A percentile compares a stretch with the other conserved stretches of the same genome.
phyloP scores from a whole-genome alignment of 2,888 invertebrate genomes.

The Caenorhabditis japonica region DNA sequence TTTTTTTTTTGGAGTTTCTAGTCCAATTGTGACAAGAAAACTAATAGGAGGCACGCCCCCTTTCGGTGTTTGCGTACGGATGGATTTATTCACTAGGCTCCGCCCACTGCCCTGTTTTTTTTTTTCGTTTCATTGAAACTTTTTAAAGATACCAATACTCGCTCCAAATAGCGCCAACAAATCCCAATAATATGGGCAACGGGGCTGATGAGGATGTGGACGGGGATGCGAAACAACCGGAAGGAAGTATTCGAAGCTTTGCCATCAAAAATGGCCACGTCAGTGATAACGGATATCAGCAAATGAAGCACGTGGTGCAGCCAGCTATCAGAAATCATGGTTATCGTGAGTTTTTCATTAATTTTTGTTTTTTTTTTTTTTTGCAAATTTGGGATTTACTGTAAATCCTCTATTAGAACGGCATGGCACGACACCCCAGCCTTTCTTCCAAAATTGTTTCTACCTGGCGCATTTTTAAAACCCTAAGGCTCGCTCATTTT shows the following conservation, averaged over 20 bases:
- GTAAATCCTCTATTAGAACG: too few species aligned
- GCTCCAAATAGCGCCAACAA: conserved; percentile 24
- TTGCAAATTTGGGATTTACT: too few species aligned
- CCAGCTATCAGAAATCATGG: conserved; percentile 3
- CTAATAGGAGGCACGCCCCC: too few species aligned
- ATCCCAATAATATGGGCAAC: not conserved
- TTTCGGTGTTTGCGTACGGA: too few species aligned
- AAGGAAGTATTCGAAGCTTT: conserved; percentile 53
- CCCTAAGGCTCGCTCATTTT: too few species aligned
- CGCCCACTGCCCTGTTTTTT: not conserved
- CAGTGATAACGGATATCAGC: conserved; percentile 53
- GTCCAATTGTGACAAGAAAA: too few species aligned
- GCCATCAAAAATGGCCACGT: conserved; percentile 55
- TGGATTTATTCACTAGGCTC: too few species aligned
- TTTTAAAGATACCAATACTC: conserved; percentile 52
- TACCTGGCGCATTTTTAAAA: too few species aligned
- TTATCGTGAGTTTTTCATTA: conserved; percentile 10
- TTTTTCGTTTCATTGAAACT: conserved; percentile 1
- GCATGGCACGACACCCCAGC: too few species aligned
- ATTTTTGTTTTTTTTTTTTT: too few species aligned
- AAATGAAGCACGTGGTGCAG: conserved; percentile 6
- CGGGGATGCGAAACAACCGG: conserved; percentile 30
- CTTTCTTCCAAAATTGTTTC: too few species aligned
- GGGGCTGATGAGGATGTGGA: conserved; percentile 8
- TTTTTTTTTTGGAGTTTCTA: not conserved